Evolutionary conservation across 2,797 vertebrate species (phyloP).

Genomic region (Pseudomugil gertrudae): DNA sequence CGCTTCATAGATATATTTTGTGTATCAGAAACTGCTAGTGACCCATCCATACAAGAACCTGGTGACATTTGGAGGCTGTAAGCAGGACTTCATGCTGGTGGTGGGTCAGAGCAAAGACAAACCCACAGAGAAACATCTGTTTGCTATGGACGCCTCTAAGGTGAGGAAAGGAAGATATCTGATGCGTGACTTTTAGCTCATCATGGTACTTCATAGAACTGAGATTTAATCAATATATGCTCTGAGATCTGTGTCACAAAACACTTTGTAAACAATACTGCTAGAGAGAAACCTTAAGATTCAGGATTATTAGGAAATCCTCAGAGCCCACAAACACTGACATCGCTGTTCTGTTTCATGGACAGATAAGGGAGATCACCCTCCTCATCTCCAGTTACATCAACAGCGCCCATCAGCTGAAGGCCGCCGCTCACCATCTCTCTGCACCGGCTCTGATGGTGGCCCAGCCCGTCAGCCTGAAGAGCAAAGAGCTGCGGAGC

Average conservation of each 20-base stretch:
- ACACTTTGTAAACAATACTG: too few relatives aligned
- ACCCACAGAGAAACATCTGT: conserved; percentile 90
- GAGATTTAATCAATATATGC: not conserved
- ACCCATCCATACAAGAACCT: conserved; percentile 88
- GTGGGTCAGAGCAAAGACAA: conserved; percentile 87
- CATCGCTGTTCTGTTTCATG: conserved; percentile 50
- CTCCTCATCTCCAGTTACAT: conserved; percentile 94
- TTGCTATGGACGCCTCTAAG: conserved; percentile 91
- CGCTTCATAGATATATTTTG: not conserved
- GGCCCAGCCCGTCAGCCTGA: conserved; percentile 79
- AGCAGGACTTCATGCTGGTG: conserved; percentile 94
- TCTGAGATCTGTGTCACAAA: too few relatives aligned
- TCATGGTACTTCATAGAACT: not conserved
- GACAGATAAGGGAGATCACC: conserved; percentile 93
- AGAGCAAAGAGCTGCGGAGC: conserved; percentile 84
- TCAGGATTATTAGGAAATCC: too few relatives aligned
- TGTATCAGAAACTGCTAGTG: conserved; percentile 84
- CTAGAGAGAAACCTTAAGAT: too few relatives aligned
- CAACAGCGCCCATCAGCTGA: conserved; percentile 93
- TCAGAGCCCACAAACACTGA: too few relatives aligned
- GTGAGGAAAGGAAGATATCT: conserved; percentile 74
- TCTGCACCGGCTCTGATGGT: conserved; percentile 90
- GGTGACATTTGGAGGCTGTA: conserved; percentile 93
- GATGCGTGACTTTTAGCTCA: not conserved
- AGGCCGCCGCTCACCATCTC: conserved; percentile 89